Conservation (phyloP, 2,113 vertebrate genomes). For the Nesospiza acunhae region DNA sequence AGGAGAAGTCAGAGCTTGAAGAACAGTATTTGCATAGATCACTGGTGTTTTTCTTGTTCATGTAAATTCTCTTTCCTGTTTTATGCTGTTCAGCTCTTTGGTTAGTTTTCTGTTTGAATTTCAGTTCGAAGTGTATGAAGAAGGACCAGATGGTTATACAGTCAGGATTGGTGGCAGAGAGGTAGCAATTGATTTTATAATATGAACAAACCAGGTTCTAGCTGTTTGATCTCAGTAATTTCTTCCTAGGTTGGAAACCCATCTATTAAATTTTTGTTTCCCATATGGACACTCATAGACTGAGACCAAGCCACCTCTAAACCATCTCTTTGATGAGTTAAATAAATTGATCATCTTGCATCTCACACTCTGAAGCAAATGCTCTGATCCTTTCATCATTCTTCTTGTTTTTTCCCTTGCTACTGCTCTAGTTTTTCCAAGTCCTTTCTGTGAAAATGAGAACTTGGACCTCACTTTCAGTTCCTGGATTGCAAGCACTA, state of each 20-base stretch:
- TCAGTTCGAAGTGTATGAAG: background rate
- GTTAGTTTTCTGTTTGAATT: background rate
- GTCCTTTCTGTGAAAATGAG: background rate
- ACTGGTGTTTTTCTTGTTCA: background rate
- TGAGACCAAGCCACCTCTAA: conserved; percentile 9
- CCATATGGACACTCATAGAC: background rate
- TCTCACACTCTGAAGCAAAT: conserved; percentile 3
- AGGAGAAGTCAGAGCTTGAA: background rate
- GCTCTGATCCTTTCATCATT: background rate
- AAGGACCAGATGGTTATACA: background rate
- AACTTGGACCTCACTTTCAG: background rate
- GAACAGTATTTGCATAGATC: background rate
- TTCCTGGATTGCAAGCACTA: background rate
- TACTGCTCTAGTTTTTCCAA: background rate
- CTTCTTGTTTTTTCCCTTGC: background rate
- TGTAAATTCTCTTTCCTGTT: background rate
- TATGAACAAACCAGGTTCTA: background rate
- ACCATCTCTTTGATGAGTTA: conserved; percentile 20
- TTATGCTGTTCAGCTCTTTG: background rate
- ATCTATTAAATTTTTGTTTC: conserved; percentile 4
- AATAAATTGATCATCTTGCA: conserved; percentile 8
- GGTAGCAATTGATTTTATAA: background rate
- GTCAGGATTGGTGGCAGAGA: background rate
- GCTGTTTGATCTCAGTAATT: background rate
- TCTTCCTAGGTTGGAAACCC: background rate